A percentile compares a stretch with the other conserved stretches of the same genome.
Conservation (phyloP, 2,888 invertebrate species). For the Hymenopus coronatus region DNA sequence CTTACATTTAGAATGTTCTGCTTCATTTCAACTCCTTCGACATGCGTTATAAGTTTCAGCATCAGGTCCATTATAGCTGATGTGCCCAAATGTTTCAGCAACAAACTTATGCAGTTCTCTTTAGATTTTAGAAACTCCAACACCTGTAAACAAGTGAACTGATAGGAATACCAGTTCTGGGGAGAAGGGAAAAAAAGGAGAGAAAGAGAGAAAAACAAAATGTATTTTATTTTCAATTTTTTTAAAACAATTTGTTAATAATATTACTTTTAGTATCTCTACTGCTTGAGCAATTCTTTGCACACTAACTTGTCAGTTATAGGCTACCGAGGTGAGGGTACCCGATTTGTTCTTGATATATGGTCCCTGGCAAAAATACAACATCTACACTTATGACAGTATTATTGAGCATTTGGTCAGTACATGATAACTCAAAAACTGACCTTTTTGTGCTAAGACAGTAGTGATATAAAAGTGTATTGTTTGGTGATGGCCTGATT, state of each 20-base stretch:
- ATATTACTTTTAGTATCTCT: not conserved
- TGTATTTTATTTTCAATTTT: constrained; percentile 33
- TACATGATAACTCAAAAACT: too few relatives aligned
- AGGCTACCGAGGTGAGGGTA: too few relatives aligned
- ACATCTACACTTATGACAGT: too few relatives aligned
- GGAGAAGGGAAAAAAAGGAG: constrained; percentile 35
- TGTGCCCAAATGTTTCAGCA: constrained; percentile 87
- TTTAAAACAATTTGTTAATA: not conserved
- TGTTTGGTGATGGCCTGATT: too few relatives aligned
- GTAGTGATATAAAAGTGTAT: too few relatives aligned
- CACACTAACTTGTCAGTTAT: too few relatives aligned
- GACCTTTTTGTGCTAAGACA: too few relatives aligned
- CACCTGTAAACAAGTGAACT: constrained; percentile 87
- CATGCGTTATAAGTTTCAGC: constrained; percentile 77
- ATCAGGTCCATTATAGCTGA: constrained; percentile 94
- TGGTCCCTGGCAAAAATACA: too few relatives aligned
- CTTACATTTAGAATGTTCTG: constrained; percentile 68
- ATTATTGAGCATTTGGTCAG: too few relatives aligned
- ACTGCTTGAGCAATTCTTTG: too few relatives aligned
- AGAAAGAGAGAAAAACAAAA: constrained; percentile 28
- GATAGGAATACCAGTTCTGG: constrained; percentile 89
- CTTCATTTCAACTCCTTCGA: constrained; percentile 71
- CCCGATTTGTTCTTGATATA: too few relatives aligned
- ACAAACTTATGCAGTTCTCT: constrained; percentile 80
- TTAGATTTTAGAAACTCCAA: constrained; percentile 87